Evolutionary conservation across 1,140 invertebrate genomes (phyloP).

Genomic region (Leucophenga varia): DNA sequence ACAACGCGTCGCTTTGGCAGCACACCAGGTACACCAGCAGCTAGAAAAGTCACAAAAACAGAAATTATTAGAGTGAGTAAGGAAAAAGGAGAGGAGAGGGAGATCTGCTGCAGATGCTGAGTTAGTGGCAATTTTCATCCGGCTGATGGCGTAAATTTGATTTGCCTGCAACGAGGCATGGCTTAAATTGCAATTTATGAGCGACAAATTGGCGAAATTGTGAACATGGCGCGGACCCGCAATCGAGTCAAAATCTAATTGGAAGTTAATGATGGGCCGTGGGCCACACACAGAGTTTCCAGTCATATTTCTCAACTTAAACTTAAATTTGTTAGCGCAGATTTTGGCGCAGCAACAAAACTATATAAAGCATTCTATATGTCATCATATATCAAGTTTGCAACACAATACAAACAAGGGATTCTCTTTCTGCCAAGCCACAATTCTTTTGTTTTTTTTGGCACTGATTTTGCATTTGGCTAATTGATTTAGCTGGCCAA

Average conservation of each 20-base stretch:
- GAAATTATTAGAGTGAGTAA: too few species aligned
- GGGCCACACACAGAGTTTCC: too few species aligned
- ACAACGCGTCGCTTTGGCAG: conserved; percentile 68
- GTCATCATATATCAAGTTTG: background rate
- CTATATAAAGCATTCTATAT: too few species aligned
- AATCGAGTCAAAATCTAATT: conserved; percentile 40
- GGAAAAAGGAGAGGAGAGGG: too few species aligned
- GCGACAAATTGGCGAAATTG: conserved; percentile 41
- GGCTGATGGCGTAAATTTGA: conserved; percentile 38
- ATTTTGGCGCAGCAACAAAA: conserved; percentile 29
- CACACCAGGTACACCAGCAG: conserved; percentile 46
- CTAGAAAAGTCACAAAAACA: conserved; percentile 4
- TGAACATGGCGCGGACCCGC: conserved; percentile 15
- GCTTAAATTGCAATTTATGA: conserved; percentile 47
- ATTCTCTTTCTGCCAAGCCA: conserved; percentile 28
- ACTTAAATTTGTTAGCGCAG: conserved; percentile 36
- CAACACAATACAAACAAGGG: conserved; percentile 17
- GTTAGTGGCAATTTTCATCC: conserved; percentile 36
- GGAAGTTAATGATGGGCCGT: conserved; percentile 43
- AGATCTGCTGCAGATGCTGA: background rate
- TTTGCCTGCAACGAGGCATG: conserved; percentile 25
- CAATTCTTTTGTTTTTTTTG: conserved; percentile 17
- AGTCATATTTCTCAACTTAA: background rate
- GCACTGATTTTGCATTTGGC: conserved; percentile 45
- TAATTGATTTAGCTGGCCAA: conserved; percentile 53